phyloP scores from a whole-genome alignment of 2,113 vertebrate species.

The Ammospiza caudacuta region DNA sequence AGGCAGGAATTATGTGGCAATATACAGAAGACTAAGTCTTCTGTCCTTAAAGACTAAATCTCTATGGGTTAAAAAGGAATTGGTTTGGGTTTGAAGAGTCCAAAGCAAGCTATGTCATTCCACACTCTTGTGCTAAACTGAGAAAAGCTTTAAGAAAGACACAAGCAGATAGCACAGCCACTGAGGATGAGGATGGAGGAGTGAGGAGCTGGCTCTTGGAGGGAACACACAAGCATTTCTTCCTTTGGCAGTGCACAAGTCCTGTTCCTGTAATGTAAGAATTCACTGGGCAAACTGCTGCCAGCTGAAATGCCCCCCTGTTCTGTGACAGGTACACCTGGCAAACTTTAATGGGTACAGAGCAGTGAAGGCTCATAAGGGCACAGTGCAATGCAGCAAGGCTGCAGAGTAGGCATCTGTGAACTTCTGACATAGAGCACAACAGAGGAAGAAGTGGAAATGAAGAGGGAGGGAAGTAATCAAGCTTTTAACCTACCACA shows the following conservation, averaged over 20 bases:
- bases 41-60: background rate
- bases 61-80: background rate
- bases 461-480: background rate
- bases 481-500: conserved; percentile 71
- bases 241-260: fast-evolving
- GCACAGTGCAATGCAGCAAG: fast-evolving
- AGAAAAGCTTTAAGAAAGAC: background rate
- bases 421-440: background rate
- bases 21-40: background rate
- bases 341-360: background rate
- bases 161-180: background rate
- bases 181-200: background rate
- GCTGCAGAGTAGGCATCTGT: fast-evolving
- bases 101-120: background rate
- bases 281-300: background rate
- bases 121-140: background rate
- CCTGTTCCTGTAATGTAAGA: background rate
- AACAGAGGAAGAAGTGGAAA: background rate
- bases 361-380: background rate
- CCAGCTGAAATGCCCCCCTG: background rate
- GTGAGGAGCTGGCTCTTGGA: background rate
- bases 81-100: background rate
- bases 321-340: background rate
- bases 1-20: background rate
- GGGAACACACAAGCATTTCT: background rate